Percentiles rank a stretch among this genome's conserved stretches.
Evolutionary conservation across 2,797 vertebrate species (phyloP).

Genomic region (Gephyroberyx darwinii): DNA sequence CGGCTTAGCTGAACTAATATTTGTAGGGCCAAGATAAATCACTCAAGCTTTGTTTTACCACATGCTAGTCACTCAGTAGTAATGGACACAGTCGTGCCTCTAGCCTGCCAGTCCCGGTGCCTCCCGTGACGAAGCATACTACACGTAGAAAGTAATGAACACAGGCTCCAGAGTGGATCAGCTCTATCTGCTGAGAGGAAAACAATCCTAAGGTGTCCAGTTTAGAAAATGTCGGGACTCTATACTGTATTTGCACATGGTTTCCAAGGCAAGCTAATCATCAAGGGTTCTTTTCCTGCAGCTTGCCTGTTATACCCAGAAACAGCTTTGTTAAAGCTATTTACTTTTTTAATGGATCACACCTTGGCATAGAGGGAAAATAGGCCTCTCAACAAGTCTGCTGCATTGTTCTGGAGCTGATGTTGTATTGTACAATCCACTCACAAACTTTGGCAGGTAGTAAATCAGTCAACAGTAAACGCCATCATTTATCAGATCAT

Average conservation of each 20-base stretch:
- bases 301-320: slow-evolving; percentile 24
- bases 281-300: slow-evolving; percentile 27
- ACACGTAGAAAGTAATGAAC: slow-evolving; percentile 42
- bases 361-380: slow-evolving; percentile 38
- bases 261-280: slow-evolving; percentile 7
- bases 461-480: slow-evolving; percentile 85
- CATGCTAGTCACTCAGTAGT: slow-evolving; percentile 60
- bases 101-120: slow-evolving; percentile 26
- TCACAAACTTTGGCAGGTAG: slow-evolving; percentile 80
- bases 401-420: slow-evolving; percentile 59
- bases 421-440: slow-evolving; percentile 73
- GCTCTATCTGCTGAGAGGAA: slow-evolving; percentile 20
- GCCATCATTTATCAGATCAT: slow-evolving; percentile 85
- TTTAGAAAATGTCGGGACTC: slow-evolving; percentile 2
- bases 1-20: slow-evolving; percentile 81
- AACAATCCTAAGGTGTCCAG: not conserved
- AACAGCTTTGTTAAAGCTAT: slow-evolving; percentile 21
- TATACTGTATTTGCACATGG: not conserved
- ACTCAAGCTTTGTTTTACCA: slow-evolving; percentile 73
- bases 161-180: slow-evolving; percentile 29
- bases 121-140: slow-evolving; percentile 37
- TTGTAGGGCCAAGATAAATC: slow-evolving; percentile 78
- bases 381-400: slow-evolving; percentile 63
- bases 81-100: slow-evolving; percentile 40
- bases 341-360: slow-evolving; percentile 44